These are phyloP conservation scores for Charina bottae DNA, from an alignment of 2,113 vertebrate genomes.

Conservation along the genomic window DNA sequence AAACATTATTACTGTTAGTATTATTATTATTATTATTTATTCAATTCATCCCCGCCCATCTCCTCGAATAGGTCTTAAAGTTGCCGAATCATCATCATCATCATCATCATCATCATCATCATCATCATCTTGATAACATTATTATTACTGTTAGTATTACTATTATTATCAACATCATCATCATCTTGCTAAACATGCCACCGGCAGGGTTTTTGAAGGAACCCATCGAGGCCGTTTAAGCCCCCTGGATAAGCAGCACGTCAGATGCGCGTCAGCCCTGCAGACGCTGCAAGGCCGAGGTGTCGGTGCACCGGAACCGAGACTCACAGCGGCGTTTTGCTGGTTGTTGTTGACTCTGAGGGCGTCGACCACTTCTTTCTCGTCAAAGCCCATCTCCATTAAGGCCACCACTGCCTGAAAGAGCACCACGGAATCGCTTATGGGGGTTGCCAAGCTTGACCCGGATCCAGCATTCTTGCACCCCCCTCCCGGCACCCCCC, in stretches of 20 bases:
- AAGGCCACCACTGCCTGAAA: constrained; percentile 89
- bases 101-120: too few species aligned
- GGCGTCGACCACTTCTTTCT: constrained; percentile 94
- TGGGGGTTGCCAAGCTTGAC: rapidly evolving
- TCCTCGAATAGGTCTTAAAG: too few species aligned
- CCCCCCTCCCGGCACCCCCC: not conserved
- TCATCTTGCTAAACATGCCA: not conserved
- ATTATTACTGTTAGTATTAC: too few species aligned
- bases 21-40: too few species aligned
- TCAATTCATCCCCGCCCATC: too few species aligned
- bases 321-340: constrained; percentile 92
- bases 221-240: not conserved
- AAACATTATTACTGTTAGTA: too few species aligned
- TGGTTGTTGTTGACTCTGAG: constrained; percentile 97
- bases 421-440: constrained; percentile 22
- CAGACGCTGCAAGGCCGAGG: not conserved
- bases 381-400: constrained; percentile 99
- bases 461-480: not conserved
- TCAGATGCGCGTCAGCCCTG: not conserved
- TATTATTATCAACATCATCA: too few species aligned
- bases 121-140: too few species aligned
- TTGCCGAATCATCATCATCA: too few species aligned
- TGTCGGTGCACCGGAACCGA: rapidly evolving
- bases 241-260: not conserved
- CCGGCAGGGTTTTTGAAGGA: not conserved